Evolutionary conservation across 2,888 invertebrate species (phyloP), one percentile per base, ranked within the genome.

Genomic region (Drosophila lutescens): DNA sequence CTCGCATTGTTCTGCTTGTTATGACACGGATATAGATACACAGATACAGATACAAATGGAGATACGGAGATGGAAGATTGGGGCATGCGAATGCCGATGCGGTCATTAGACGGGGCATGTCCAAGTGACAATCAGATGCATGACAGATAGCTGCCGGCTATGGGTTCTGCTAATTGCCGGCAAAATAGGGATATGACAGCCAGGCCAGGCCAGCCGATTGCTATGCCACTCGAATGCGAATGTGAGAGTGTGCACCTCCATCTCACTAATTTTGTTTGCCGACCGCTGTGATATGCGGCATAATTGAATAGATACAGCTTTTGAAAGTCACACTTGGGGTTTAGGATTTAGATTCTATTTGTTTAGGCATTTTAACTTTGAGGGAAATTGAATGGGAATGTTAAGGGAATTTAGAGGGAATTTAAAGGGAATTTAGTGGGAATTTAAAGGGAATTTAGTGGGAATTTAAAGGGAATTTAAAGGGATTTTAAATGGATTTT

Each of bases 111-210:
- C 26, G 41, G 34, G 26, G 62, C 63, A 62, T 38, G 40, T 62
- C 63, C 15, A 13, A 13, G 63, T 49, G 62, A 63, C 63, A 63
- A 63, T 63, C 63, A 49, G 46, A 63, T 63, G 65, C 63, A 62
- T 47, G 69, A 34, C 69, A 68, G 17, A 68, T 68, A 47, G 69
- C 65, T 53, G 65, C 53, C 67, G 69, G 66, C 38, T 53, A 26
- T 46, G 34, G 26, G 26, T 20, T 12, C 30, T 63, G 62, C 62
- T 63, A 63, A 63, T 63, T 63, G 62, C 41, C 41, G 47, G 63
- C 47, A 46, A 38, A 61, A 60, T 30, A 46, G 46, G 60, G 38
- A 60, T 47, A 41, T 46, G 61, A 46, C 47, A 47, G 58, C 17
- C 58, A n/a, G 38, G 58, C 17, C 58, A n/a, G 38, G 30, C 38